Base-by-base conservation (phyloP, 2,888 invertebrate species). In the Priocnemis perturbator region DNA sequence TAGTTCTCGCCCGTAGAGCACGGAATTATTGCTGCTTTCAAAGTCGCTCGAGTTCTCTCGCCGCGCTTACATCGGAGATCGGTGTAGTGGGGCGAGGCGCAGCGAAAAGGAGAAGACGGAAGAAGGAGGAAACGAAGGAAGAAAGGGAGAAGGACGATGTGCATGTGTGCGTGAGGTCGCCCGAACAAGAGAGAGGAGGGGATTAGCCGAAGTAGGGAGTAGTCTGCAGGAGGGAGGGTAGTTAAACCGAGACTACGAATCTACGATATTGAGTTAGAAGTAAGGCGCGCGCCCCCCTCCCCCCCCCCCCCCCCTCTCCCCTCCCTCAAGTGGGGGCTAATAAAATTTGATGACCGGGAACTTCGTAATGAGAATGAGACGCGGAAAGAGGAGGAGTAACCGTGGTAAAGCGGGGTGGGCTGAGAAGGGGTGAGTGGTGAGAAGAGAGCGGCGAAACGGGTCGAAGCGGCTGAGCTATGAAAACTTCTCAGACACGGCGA, bases 281-380 rank as follows among this genome's bases (percentile, higher is more conserved):
- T 75, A 81, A 79, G 79, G 81, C 79, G 78, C n/a, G n/a, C n/a
- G n/a, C n/a, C n/a, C n/a, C n/a, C n/a, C n/a, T n/a, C n/a, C n/a
- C n/a, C n/a, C n/a, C n/a, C n/a, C 75, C 67, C 74, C 26, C 26
- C 26, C 14, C 37, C 37, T 11, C 37, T 11, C 1, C 37, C 37
- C 37, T 30, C 62, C 76, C 79, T 81, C 81, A 86, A 86, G 84
- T 83, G 81, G 84, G 65, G 83, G 85, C 85, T 87, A 87, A 88
- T 88, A 88, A 88, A 87, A 88, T 87, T 87, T 87, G 85, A 88
- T 87, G 88, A 87, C 84, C 86, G 82, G 83, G 85, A 88, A 87
- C 83, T 87, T 87, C 79, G 84, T 87, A 86, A 88, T 86, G 87
- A 87, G 85, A 86, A 86, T 78, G 81, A 83, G 85, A 81, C 74